These are phyloP conservation scores for Drosophila melanosoma DNA, from an alignment of 2,888 invertebrate genomes.

Conservation along the genomic window DNA sequence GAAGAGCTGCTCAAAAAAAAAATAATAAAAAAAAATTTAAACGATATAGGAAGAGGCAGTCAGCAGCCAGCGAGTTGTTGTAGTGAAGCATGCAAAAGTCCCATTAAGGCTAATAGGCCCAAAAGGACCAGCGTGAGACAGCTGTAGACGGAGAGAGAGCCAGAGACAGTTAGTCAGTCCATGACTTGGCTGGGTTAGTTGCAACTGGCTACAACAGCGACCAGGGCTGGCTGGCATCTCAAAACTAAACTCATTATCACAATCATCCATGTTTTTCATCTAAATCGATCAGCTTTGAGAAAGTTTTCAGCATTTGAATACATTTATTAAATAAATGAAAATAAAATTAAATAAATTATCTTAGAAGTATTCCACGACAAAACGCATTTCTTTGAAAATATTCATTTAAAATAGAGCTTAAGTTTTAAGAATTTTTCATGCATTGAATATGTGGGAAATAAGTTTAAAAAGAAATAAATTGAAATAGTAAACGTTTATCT, in stretches of 20 bases:
- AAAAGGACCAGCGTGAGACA: constrained; percentile 59
- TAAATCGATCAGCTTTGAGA: background rate
- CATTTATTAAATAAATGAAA: background rate
- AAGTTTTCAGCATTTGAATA: background rate
- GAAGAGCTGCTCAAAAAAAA: constrained; percentile 45
- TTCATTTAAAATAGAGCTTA: background rate
- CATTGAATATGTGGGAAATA: background rate
- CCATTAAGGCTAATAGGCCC: constrained; percentile 79
- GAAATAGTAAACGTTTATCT: background rate
- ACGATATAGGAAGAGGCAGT: constrained; percentile 43
- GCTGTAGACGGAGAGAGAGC: constrained; percentile 37
- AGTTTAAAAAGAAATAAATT: background rate
- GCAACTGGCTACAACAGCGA: constrained; percentile 31
- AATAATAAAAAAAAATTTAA: constrained; percentile 34
- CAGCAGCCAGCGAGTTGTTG: constrained; percentile 63
- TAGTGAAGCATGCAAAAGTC: constrained; percentile 75
- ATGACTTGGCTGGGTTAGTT: constrained; percentile 57
- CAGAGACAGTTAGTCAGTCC: constrained; percentile 57
- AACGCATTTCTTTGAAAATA: background rate
- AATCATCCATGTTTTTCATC: background rate
- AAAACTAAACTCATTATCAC: background rate
- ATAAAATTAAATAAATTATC: no score
- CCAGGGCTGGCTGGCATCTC: constrained; percentile 52
- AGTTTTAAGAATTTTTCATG: background rate
- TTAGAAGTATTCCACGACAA: rapidly evolving